Base-by-base conservation (phyloP, 1,140 invertebrate species). In the Heliconius congener region DNA sequence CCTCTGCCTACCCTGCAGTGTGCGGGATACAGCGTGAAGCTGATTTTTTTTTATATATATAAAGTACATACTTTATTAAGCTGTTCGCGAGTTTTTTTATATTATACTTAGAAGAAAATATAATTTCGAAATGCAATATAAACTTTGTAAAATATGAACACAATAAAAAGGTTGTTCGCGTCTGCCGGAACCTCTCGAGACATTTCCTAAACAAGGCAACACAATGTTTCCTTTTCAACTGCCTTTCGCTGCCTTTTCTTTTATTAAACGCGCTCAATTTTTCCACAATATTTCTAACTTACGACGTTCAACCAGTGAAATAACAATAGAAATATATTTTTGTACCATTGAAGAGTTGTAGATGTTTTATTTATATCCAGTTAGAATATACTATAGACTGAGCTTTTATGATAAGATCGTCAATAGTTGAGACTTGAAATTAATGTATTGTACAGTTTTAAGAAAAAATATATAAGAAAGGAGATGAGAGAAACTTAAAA, bases 201-300 rank as follows among this genome's bases (percentile, higher is more conserved):
- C 60, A 66, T 66, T 30, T 66, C 60, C 60, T 66, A 66, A 66
- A 66, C 60, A 66, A 66, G 60, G 60, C 60, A 66, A 30, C 60
- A 66, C 60, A 66, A 66, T 66, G 60, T 66, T 66, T 30, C 60
- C 60, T 30, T 66, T 66, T 66, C 60, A 66, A 66, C 60, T 66
- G 60, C 60, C 60, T 66, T 66, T 66, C 60, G 60, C 60, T 66
- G 60, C 60, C 60, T 66, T 66, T 66, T 66, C 60, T 66, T 66
- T 66, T 66, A 66, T 66, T 66, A 66, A 66, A 66, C 60, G 60
- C 60, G 60, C 13, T 66, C 60, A 66, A 66, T 66, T 66, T 66
- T 66, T 66, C 60, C 60, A 30, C 27, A 66, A 66, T 66, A 66
- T 66, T 66, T 66, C 60, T 66, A 30, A 66, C 60, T 66, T 66